Conservation (phyloP, 2,113 vertebrate genomes). For the pig (Sus scrofa) region DNA sequence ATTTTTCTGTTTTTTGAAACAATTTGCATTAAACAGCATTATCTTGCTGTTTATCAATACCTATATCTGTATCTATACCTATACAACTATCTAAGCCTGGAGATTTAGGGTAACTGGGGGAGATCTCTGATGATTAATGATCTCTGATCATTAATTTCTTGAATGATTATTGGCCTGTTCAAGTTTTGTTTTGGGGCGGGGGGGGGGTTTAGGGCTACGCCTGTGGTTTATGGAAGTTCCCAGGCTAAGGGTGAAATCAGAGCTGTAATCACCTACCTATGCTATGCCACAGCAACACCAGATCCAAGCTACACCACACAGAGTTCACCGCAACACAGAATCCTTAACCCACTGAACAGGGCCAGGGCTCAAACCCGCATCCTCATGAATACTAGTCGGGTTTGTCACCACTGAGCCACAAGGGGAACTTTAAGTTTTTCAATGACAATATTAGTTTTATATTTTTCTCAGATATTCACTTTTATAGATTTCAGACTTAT, state of each 20-base stretch:
- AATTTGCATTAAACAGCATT: not conserved
- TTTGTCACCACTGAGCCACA: no score
- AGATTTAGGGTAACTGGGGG: not conserved
- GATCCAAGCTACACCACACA: no score
- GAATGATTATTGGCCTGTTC: not conserved
- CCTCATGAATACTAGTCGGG: no score
- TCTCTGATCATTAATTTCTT: not conserved
- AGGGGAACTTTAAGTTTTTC: no score
- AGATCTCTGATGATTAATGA: not conserved
- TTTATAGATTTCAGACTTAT: constrained; percentile 3
- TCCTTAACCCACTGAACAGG: no score
- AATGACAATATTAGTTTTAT: not conserved
- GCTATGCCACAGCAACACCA: no score
- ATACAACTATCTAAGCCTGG: not conserved
- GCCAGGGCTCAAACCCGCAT: no score
- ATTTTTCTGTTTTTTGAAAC: not conserved
- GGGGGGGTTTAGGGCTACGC: no score
- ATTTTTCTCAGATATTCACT: not conserved
- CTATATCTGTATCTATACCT: not conserved
- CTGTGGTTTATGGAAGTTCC: no score
- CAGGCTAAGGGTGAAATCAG: no score
- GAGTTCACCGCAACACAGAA: no score
- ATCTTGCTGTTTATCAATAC: not conserved
- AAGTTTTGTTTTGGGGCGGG: not conserved
- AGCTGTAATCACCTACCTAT: no score